phyloP scores from a whole-genome alignment of 1,140 invertebrate species.

The Chelonus insularis region DNA sequence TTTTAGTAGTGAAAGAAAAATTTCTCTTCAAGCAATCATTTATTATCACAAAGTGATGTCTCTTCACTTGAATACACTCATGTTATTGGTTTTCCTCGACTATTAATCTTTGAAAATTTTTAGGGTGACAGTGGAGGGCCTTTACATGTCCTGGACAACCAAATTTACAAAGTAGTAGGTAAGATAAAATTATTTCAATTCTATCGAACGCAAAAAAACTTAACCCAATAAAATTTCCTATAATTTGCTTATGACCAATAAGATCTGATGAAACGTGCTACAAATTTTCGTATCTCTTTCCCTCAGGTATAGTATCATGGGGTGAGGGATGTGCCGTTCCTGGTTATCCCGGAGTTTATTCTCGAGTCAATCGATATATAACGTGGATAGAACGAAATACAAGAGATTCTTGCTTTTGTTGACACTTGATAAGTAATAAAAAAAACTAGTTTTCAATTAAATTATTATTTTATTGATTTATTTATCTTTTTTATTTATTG shows the following conservation, averaged over 20 bases:
- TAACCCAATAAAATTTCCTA: neutral
- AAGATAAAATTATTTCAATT: constrained; percentile 36
- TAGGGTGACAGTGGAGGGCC: constrained; percentile 72
- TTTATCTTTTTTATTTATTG: too few species aligned
- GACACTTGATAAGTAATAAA: too few species aligned
- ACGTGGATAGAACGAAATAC: constrained; percentile 74
- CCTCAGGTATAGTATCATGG: constrained; percentile 73
- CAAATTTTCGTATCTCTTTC: constrained; percentile 24
- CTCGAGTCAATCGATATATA: constrained; percentile 75
- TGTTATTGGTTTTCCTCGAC: too few species aligned
- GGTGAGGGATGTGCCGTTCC: constrained; percentile 79
- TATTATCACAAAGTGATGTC: too few species aligned
- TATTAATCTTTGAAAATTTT: constrained; percentile 26
- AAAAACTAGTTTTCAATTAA: too few species aligned
- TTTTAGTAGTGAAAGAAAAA: too few species aligned
- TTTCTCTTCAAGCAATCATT: too few species aligned
- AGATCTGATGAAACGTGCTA: too few species aligned
- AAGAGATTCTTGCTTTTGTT: constrained; percentile 70
- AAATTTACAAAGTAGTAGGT: constrained; percentile 61
- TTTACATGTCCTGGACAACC: constrained; percentile 60
- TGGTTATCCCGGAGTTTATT: constrained; percentile 84
- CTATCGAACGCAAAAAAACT: neutral
- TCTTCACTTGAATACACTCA: too few species aligned
- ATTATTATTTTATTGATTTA: too few species aligned
- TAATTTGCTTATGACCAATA: too few species aligned